These are phyloP conservation scores for Halcyon badia DNA, from an alignment of 2,797 vertebrate genomes.

Conservation along the genomic window DNA sequence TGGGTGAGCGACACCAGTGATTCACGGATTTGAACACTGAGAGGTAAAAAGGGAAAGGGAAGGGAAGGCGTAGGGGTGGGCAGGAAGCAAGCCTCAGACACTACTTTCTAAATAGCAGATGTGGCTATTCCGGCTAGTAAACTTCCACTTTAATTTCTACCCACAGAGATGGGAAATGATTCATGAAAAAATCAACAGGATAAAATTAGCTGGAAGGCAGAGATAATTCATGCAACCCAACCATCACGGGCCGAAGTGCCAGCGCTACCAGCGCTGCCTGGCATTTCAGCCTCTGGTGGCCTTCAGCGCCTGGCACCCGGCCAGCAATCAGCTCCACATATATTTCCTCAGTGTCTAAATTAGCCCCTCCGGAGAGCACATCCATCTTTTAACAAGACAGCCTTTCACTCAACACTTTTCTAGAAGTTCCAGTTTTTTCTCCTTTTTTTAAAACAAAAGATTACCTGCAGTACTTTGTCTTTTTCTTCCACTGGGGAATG, in stretches of 20 bases:
- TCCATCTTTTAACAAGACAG: background rate
- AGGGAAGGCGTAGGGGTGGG: background rate
- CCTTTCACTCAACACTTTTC: background rate
- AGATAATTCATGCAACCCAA: constrained; percentile 72
- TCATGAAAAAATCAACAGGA: constrained; percentile 82
- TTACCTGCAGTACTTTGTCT: background rate
- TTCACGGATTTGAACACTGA: background rate
- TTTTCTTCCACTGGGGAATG: background rate
- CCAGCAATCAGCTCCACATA: constrained; percentile 10
- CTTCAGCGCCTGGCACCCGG: constrained; percentile 54
- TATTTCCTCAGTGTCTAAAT: constrained; percentile 70
- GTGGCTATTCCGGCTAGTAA: constrained; percentile 66
- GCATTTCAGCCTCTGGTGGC: constrained; percentile 67
- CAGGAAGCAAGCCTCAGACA: constrained; percentile 66
- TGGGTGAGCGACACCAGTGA: background rate
- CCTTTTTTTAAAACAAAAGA: background rate
- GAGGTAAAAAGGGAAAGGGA: constrained; percentile 51
- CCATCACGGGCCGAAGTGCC: constrained; percentile 38
- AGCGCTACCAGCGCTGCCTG: constrained; percentile 37
- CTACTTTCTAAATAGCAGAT: constrained; percentile 45
- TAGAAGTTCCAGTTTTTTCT: background rate
- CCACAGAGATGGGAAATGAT: constrained; percentile 81
- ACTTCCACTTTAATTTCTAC: constrained; percentile 69
- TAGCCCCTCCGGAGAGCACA: constrained; percentile 45
- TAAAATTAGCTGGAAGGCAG: constrained; percentile 81